Conservation (phyloP, 2,888 invertebrate genomes). For the Linyphia triangularis region DNA sequence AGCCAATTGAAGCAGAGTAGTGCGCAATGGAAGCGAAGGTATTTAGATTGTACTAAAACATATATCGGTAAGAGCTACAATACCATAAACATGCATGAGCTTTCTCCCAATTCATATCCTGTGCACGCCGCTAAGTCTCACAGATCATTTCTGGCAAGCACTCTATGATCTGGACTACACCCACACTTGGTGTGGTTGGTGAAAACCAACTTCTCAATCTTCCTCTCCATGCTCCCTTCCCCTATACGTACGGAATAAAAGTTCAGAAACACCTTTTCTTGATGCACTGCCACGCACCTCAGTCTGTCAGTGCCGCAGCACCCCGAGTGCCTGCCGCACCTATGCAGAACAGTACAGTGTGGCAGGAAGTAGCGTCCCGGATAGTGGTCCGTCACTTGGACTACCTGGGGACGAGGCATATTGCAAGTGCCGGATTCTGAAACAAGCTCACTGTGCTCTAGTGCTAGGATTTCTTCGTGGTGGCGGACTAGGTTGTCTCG, state of each 20-base stretch:
- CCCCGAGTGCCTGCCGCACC: constrained; percentile 61
- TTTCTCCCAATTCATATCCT: too few species aligned
- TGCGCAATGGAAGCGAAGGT: too few species aligned
- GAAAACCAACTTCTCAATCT: constrained; percentile 76
- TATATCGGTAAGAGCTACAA: too few species aligned
- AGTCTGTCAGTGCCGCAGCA: constrained; percentile 83
- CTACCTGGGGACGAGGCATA: constrained; percentile 51
- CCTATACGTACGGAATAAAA: constrained; percentile 71
- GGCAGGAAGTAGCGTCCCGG: constrained; percentile 64
- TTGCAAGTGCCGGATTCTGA: constrained; percentile 81
- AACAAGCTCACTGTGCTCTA: constrained; percentile 81
- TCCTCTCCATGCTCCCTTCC: constrained; percentile 36
- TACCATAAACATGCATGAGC: too few species aligned
- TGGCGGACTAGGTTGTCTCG: neutral
- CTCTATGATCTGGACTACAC: constrained; percentile 53
- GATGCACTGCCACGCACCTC: constrained; percentile 85
- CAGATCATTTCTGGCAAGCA: constrained; percentile 9
- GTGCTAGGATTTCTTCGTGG: constrained; percentile 46
- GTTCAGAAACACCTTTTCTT: constrained; percentile 74
- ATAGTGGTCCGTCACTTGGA: constrained; percentile 72
- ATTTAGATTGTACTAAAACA: too few species aligned
- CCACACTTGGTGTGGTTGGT: constrained; percentile 77
- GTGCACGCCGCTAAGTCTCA: too few species aligned
- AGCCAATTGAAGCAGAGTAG: too few species aligned
- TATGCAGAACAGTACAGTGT: constrained; percentile 61